Percentiles rank a stretch among this genome's conserved stretches.
Conservation (phyloP, 1,140 invertebrate species). For the Leptinotarsa lineolata region DNA sequence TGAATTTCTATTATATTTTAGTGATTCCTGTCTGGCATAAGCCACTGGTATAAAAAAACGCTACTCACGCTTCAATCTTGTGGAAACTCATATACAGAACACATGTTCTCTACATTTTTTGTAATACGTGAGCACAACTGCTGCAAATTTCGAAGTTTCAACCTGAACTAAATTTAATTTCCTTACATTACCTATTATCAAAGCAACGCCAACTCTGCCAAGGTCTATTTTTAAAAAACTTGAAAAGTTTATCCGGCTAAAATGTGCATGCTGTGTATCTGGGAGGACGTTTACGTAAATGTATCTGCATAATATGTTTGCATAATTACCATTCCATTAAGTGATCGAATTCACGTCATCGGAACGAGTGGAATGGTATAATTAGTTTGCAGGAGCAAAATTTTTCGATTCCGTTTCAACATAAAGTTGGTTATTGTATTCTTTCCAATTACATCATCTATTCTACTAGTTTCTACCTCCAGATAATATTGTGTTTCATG, state of each 20-base stretch:
- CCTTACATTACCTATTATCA: constrained; percentile 18
- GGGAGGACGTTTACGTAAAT: neutral
- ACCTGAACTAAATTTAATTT: constrained; percentile 9
- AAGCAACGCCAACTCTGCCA: constrained; percentile 8
- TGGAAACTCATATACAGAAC: too few species aligned
- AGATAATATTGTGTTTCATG: too few species aligned
- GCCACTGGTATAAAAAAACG: too few species aligned
- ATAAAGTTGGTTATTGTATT: too few species aligned
- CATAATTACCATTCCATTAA: neutral
- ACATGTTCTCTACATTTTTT: too few species aligned
- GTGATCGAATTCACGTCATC: neutral
- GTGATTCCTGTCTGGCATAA: too few species aligned
- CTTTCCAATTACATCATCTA: too few species aligned
- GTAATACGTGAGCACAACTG: neutral
- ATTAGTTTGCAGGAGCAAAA: too few species aligned
- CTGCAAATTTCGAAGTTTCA: neutral
- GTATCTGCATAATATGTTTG: neutral
- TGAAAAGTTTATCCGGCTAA: neutral
- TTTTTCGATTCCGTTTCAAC: too few species aligned
- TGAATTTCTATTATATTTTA: too few species aligned
- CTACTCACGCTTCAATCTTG: too few species aligned
- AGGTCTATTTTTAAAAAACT: neutral
- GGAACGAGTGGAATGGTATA: neutral
- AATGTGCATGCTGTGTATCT: neutral
- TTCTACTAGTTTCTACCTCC: too few species aligned